Percentiles rank a stretch among this genome's conserved stretches.
Evolutionary conservation across 2,888 invertebrate genomes (phyloP).

Genomic region (Yponomeuta plumbellus): DNA sequence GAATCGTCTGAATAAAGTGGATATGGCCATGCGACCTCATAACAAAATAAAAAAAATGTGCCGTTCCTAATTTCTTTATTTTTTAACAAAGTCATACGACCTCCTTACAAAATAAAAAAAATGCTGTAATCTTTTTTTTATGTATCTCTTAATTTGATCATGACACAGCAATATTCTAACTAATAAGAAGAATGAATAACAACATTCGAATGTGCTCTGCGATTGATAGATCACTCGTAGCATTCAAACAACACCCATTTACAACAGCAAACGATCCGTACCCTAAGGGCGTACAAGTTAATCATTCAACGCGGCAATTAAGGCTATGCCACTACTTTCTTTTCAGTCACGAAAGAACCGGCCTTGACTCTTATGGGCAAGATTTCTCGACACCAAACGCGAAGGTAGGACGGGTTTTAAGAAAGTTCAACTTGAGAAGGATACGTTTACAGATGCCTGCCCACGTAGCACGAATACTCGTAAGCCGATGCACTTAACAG

Average conservation of each 20-base stretch:
- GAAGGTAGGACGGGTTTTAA: conserved; percentile 16
- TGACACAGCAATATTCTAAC: no score
- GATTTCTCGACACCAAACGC: conserved; percentile 14
- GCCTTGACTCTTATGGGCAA: conserved; percentile 9
- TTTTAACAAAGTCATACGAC: no score
- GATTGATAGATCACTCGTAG: background rate
- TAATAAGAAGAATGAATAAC: no score
- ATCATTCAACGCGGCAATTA: conserved; percentile 22
- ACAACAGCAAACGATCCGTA: background rate
- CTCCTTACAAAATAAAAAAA: no score
- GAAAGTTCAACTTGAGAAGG: conserved; percentile 24
- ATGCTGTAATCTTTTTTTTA: no score
- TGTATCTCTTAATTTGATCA: no score
- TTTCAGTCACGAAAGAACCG: conserved; percentile 8
- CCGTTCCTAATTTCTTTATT: no score
- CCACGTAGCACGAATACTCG: background rate
- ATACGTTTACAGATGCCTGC: conserved; percentile 29
- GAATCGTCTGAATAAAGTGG: no score
- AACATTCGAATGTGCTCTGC: background rate
- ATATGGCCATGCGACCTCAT: no score
- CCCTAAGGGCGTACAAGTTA: background rate
- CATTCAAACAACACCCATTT: background rate
- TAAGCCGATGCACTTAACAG: no score
- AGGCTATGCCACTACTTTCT: conserved; percentile 14
- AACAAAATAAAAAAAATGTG: no score